phyloP scores from a whole-genome alignment of 2,888 invertebrate species.

The Scaeva pyrastri region DNA sequence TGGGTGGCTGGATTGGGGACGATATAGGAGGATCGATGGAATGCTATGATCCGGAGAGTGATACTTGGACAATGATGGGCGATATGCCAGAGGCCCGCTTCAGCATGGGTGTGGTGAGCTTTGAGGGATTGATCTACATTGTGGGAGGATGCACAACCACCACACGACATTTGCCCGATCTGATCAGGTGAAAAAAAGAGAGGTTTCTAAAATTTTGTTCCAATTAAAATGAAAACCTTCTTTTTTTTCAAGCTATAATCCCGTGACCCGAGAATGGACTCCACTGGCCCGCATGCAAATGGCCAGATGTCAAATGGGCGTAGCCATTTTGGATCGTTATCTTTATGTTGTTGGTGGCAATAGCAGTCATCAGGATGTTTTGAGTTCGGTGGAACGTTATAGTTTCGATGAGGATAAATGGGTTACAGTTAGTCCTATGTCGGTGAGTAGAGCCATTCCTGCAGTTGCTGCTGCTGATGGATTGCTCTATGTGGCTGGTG shows the following conservation, averaged over 20 bases:
- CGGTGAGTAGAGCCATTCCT: slow-evolving; percentile 91
- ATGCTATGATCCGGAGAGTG: slow-evolving; percentile 91
- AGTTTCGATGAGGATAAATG: slow-evolving; percentile 86
- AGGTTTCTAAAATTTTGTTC: background rate
- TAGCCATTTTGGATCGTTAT: slow-evolving; percentile 92
- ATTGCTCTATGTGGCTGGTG: slow-evolving; percentile 92
- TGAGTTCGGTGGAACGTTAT: slow-evolving; percentile 91
- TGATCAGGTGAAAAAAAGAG: slow-evolving; percentile 84
- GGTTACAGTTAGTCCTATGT: slow-evolving; percentile 90
- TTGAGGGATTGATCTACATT: slow-evolving; percentile 89
- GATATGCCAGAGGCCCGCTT: slow-evolving; percentile 93
- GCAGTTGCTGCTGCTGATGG: slow-evolving; percentile 94
- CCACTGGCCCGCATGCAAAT: slow-evolving; percentile 91
- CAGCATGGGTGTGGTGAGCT: slow-evolving; percentile 95
- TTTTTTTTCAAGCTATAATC: slow-evolving; percentile 87
- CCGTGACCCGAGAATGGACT: slow-evolving; percentile 92
- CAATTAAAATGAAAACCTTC: slow-evolving; percentile 33
- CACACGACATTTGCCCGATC: slow-evolving; percentile 91
- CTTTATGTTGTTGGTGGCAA: slow-evolving; percentile 96
- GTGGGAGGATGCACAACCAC: slow-evolving; percentile 95
- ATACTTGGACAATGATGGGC: slow-evolving; percentile 91
- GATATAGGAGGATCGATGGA: slow-evolving; percentile 96
- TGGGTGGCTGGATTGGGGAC: slow-evolving; percentile 97
- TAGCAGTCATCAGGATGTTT: slow-evolving; percentile 91
- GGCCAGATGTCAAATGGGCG: slow-evolving; percentile 94